Evolutionary conservation across 2,797 vertebrate genomes (phyloP).

Genomic region (Channallabes apus): DNA sequence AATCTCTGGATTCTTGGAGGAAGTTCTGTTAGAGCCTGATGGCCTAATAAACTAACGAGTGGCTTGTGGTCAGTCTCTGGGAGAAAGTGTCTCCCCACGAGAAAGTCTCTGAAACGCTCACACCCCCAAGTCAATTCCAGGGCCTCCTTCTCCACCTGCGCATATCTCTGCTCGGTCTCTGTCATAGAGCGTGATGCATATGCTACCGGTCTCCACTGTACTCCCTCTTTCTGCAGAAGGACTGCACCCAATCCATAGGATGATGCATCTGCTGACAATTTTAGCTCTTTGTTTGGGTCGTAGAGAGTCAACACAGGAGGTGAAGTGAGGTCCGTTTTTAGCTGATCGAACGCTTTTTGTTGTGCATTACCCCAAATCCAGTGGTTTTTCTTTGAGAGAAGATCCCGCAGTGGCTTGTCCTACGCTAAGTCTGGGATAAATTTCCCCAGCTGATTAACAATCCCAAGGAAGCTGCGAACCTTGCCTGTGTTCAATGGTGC

Average conservation of each 20-base stretch:
- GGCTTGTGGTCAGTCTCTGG: neutral
- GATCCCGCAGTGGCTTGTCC: too few species aligned
- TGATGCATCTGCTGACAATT: too few species aligned
- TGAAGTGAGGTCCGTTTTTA: neutral
- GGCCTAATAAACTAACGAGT: too few species aligned
- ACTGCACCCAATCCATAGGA: too few species aligned
- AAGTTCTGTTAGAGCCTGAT: neutral
- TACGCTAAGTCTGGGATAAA: too few species aligned
- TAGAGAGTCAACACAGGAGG: neutral
- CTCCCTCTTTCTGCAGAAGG: too few species aligned
- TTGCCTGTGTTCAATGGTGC: too few species aligned
- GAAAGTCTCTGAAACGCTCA: neutral
- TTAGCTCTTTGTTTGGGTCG: neutral
- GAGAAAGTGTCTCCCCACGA: neutral
- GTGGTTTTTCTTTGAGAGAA: too few species aligned
- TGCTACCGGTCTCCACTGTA: too few species aligned
- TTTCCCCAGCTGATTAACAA: too few species aligned
- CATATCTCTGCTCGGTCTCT: slow-evolving; percentile 32
- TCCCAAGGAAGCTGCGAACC: too few species aligned
- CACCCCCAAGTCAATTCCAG: neutral
- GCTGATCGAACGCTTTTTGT: neutral
- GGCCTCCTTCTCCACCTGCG: slow-evolving; percentile 14
- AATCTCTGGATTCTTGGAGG: neutral
- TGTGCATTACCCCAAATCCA: too few species aligned
- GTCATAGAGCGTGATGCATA: slow-evolving; percentile 28